phyloP scores from a whole-genome alignment of 2,797 vertebrate genomes.

The Lithobates pipiens region DNA sequence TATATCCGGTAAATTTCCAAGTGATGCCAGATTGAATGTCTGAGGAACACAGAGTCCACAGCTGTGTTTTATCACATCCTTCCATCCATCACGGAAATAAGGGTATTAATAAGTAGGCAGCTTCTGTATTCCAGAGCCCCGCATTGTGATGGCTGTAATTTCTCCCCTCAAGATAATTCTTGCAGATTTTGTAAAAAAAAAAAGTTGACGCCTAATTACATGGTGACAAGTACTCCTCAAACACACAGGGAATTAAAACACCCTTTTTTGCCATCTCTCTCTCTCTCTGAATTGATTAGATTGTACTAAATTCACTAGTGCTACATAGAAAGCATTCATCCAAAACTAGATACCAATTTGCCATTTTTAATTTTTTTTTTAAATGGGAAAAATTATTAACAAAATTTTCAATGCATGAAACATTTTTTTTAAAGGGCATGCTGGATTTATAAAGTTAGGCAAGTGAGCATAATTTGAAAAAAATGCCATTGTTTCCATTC shows the following conservation, averaged over 20 bases:
- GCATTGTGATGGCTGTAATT: conserved; percentile 34
- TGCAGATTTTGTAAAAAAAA: conserved; percentile 10
- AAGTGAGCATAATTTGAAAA: no score
- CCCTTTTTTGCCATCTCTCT: no score
- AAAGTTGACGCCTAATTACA: not conserved
- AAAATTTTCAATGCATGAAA: no score
- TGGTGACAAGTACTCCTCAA: not conserved
- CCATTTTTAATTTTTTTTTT: no score
- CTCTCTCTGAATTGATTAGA: not conserved
- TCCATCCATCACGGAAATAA: conserved; percentile 36
- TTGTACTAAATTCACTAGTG: not conserved
- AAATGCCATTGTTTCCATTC: no score
- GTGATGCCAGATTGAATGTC: not conserved
- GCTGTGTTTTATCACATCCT: conserved; percentile 35
- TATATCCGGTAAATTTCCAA: not conserved
- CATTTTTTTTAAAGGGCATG: no score
- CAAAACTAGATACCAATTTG: not conserved
- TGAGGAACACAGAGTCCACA: conserved; percentile 14
- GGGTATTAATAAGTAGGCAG: not conserved
- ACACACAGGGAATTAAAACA: not conserved
- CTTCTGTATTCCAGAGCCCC: not conserved
- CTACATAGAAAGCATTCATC: not conserved
- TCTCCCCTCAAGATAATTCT: conserved; percentile 1
- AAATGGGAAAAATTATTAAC: no score
- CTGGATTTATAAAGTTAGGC: no score